A percentile compares a stretch with the other conserved stretches of the same genome.
Evolutionary conservation across 2,113 vertebrate genomes (phyloP).

Genomic region (Tonatia bakeri): DNA sequence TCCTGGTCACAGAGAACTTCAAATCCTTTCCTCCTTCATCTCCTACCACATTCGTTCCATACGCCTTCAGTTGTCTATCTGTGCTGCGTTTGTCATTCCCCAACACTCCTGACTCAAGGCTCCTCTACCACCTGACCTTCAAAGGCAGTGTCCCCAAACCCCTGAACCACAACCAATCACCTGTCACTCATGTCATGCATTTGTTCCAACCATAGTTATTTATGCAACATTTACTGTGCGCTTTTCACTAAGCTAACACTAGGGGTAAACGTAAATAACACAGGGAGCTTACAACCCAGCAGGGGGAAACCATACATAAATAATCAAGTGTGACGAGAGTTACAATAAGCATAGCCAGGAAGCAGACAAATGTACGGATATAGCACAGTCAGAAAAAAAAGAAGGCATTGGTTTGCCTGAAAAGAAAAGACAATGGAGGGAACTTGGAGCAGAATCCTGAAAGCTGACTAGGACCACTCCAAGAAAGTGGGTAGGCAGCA

Average conservation of each 20-base stretch:
- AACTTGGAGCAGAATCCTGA: not conserved
- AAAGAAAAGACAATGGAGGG: not conserved
- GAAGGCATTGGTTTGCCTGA: not conserved
- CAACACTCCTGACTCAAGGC: accelerated
- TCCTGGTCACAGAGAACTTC: not conserved
- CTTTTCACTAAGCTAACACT: not conserved
- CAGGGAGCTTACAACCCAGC: not conserved
- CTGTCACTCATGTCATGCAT: not conserved
- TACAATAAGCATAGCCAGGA: not conserved
- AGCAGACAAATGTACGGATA: not conserved
- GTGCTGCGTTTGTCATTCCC: not conserved
- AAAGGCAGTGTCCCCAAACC: too few species aligned
- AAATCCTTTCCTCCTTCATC: not conserved
- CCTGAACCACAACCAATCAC: too few species aligned
- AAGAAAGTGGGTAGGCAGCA: accelerated
- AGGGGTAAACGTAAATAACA: not conserved
- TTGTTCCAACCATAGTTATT: not conserved
- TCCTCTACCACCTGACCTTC: not conserved
- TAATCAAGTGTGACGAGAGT: accelerated
- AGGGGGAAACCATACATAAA: not conserved
- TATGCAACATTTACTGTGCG: not conserved
- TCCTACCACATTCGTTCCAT: not conserved
- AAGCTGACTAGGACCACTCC: not conserved
- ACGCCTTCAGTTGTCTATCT: not conserved
- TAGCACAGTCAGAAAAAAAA: not conserved